Evolutionary conservation across 2,888 invertebrate genomes (phyloP).

Genomic region (Drosophila barbarae): DNA sequence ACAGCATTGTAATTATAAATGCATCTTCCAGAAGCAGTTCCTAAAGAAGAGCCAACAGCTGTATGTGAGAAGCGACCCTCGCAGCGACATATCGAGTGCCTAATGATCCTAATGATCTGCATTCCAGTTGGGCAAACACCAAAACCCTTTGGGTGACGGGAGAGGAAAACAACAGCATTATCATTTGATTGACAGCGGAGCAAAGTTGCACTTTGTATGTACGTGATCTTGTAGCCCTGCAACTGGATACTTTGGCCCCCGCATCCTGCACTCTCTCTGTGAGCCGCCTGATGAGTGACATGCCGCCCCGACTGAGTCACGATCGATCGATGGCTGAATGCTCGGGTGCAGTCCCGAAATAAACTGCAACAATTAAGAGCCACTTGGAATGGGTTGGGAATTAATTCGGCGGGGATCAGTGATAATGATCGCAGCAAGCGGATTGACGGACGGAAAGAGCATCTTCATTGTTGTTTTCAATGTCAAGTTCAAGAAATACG

Average conservation of each 20-base stretch:
- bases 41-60: slow-evolving; percentile 11
- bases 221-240: slow-evolving; percentile 72
- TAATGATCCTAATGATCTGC: slow-evolving; percentile 42
- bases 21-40: neutral
- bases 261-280: slow-evolving; percentile 8
- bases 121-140: slow-evolving; percentile 39
- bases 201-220: slow-evolving; percentile 64
- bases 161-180: slow-evolving; percentile 22
- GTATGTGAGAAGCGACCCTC: slow-evolving; percentile 19
- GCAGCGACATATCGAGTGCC: slow-evolving; percentile 16
- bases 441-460: slow-evolving; percentile 32
- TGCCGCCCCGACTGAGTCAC: slow-evolving; percentile 37
- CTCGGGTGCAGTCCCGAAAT: slow-evolving; percentile 59
- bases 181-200: slow-evolving; percentile 61
- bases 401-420: slow-evolving; percentile 55
- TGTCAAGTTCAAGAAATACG: slow-evolving; percentile 71
- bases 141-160: slow-evolving; percentile 43
- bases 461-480: slow-evolving; percentile 44
- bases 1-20: neutral
- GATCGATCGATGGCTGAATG: slow-evolving; percentile 30
- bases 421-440: slow-evolving; percentile 52
- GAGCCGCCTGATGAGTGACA: slow-evolving; percentile 26
- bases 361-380: slow-evolving; percentile 62
- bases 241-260: slow-evolving; percentile 63
- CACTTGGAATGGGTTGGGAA: slow-evolving; percentile 51